phyloP scores from a whole-genome alignment of 2,113 vertebrate species.

The Solea solea region DNA sequence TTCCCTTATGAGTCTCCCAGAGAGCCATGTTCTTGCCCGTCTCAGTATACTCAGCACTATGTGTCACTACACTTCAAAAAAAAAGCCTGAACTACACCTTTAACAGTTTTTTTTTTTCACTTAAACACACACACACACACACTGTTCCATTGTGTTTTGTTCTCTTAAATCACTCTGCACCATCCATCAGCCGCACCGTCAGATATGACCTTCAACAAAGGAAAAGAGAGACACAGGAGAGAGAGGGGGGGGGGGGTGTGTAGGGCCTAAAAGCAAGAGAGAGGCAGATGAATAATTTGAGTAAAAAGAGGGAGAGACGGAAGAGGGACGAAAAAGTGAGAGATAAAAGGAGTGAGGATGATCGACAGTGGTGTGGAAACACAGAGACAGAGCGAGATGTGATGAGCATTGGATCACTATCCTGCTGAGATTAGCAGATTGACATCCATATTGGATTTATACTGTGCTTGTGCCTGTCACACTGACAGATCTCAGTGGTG shows the following conservation, averaged over 20 bases:
- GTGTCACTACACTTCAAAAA: no score
- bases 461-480: background rate
- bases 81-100: no score
- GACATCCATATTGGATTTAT: constrained; percentile 33
- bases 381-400: constrained; percentile 6
- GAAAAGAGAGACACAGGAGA: background rate
- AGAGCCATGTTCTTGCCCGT: no score
- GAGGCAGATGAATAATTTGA: background rate
- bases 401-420: constrained; percentile 17
- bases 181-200: constrained; percentile 54
- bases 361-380: background rate
- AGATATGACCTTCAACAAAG: constrained; percentile 56
- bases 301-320: background rate
- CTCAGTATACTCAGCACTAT: no score
- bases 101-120: no score
- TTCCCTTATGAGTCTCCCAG: no score
- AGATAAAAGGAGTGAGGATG: constrained; percentile 1
- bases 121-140: background rate
- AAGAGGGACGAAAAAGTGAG: background rate
- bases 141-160: background rate
- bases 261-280: background rate
- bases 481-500: no score
- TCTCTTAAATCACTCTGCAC: constrained; percentile 20
- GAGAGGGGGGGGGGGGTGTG: no score
- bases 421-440: constrained; percentile 29